Conservation (phyloP, 2,113 vertebrate species). For the Corydoras sp. region DNA sequence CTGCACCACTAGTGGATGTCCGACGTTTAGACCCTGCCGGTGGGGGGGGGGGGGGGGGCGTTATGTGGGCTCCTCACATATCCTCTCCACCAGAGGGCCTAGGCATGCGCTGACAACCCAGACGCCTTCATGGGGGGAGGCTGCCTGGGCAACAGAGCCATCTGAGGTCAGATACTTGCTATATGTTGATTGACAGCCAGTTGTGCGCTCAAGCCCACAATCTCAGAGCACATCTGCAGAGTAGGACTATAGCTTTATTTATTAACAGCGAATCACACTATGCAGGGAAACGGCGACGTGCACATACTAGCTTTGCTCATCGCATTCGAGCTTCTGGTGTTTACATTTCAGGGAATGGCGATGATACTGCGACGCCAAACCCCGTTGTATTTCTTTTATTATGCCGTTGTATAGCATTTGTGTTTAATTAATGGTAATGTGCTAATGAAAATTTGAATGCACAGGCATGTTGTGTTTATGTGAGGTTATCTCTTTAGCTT, state of each 20-base stretch:
- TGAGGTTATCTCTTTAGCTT: constrained; percentile 14
- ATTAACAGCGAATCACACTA: constrained; percentile 17
- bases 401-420: constrained; percentile 19
- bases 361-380: constrained; percentile 2
- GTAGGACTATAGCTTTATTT: constrained; percentile 22
- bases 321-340: constrained; percentile 11
- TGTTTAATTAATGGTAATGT: constrained; percentile 10
- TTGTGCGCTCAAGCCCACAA: not conserved
- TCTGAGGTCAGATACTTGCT: too few species aligned
- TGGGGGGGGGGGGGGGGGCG: constrained; percentile 17
- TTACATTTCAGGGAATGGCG: constrained; percentile 22
- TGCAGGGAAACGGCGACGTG: not conserved
- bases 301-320: constrained; percentile 8
- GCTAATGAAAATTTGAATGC: constrained; percentile 5
- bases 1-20: constrained; percentile 21
- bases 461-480: constrained; percentile 15
- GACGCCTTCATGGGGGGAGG: too few species aligned
- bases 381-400: constrained; percentile 16
- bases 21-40: constrained; percentile 14
- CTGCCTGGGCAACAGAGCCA: too few species aligned
- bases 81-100: constrained; percentile 43
- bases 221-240: not conserved
- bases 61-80: constrained; percentile 6
- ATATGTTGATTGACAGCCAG: too few species aligned
- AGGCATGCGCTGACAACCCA: constrained; percentile 32